A percentile compares a stretch with the other conserved stretches of the same genome.
Evolutionary conservation across 2,888 invertebrate genomes (phyloP).

Genomic region (Silvanus unidentatus): DNA sequence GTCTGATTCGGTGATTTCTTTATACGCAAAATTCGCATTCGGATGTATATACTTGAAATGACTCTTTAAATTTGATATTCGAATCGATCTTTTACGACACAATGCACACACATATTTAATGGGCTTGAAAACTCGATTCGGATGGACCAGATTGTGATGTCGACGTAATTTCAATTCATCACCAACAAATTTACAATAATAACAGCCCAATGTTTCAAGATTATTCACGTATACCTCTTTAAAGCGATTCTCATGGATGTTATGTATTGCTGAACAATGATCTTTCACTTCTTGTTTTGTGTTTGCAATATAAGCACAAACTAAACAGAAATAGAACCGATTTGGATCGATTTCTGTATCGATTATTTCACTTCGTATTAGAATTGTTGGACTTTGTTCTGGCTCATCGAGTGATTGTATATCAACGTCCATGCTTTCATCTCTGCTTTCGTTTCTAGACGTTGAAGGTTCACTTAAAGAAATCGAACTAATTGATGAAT

Average conservation of each 20-base stretch:
- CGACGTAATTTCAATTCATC: background rate
- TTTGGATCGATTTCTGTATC: background rate
- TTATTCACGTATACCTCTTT: background rate
- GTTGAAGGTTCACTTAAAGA: background rate
- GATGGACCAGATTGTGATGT: background rate
- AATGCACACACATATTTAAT: background rate
- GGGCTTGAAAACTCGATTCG: background rate
- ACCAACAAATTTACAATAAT: background rate
- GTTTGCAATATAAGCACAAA: background rate
- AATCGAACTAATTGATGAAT: background rate
- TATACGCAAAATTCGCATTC: background rate
- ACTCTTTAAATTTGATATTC: background rate
- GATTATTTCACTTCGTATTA: background rate
- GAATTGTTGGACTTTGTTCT: background rate
- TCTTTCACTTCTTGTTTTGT: background rate
- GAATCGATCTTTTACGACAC: conserved; percentile 1
- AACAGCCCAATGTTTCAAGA: background rate
- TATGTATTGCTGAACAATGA: background rate
- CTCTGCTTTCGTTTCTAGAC: too few relatives aligned
- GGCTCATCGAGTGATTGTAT: too few relatives aligned
- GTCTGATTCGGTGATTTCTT: background rate
- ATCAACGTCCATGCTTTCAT: too few relatives aligned
- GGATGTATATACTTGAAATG: conserved; percentile 9
- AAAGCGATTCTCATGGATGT: background rate
- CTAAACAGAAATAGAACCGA: background rate